Base-by-base conservation (phyloP, 2,888 invertebrate species). In the Taphrorychus bicolor region DNA sequence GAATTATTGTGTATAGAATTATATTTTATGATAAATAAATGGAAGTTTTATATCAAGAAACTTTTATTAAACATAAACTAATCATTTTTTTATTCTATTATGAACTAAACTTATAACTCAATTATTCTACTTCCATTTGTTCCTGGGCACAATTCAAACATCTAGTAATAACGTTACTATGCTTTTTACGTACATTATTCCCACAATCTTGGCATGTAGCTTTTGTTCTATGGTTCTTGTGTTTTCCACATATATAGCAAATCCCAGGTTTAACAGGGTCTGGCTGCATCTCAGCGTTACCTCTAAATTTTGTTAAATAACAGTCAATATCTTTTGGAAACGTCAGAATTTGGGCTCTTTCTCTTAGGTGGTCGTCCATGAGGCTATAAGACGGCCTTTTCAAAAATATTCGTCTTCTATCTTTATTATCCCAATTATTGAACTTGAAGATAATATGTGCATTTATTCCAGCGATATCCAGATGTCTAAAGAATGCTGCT, bases 401-500 rank as follows among this genome's bases (percentile, higher is more conserved):
- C 19, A 57, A 41, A 41, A 57, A 57, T 16, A 41, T 7, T 17
- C 41, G 57, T 19, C 57, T 32, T 17, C 19, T 41, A 41, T 57
- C 19, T 19, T 57, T 57, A 19, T 57, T 57, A n/a, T 57, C 11
- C 40, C 7, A 19, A 59, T 59, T 59, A 19, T 49, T 59, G 40
- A 32, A 23, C 17, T 59, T 59, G 49, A 51, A 59, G 11, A 59
- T 32, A 1, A 59, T 32, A 18, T 19, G 19, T 17, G 49, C 48
- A 32, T 54, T 59, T 51, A 59, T 58, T 48, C 59, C 65, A 45
- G 59, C 53, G n/a, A 59, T 65, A 23, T 59, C 24, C 11, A 65
- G 48, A 51, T 41, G 18, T 41, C 24, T 14, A 22, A 21, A 54
- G 54, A 61, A 53, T 41, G 42, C 7, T 7, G 21, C 57, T 16